Conservation (phyloP, 2,113 vertebrate genomes). For the Lophura nycthemera region DNA sequence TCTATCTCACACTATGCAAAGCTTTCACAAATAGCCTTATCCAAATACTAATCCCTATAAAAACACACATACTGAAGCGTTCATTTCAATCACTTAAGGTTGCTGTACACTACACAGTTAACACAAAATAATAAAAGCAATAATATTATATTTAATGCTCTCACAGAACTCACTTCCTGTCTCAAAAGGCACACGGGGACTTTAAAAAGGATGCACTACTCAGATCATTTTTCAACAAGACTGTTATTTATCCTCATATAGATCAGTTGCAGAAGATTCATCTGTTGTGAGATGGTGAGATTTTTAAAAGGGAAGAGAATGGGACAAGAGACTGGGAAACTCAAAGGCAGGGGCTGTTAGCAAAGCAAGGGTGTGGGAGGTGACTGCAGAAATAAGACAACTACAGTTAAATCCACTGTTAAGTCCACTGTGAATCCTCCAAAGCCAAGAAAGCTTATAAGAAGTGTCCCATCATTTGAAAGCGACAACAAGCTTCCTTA, state of each 20-base stretch:
- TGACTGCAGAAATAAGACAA: background rate
- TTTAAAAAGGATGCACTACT: background rate
- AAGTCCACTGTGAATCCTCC: background rate
- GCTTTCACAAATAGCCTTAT: background rate
- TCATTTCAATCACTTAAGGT: background rate
- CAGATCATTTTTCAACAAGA: background rate
- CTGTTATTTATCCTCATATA: accelerated
- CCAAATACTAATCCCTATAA: background rate
- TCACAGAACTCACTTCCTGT: background rate
- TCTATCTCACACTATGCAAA: background rate
- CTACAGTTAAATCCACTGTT: background rate
- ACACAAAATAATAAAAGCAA: background rate
- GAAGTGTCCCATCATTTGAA: background rate
- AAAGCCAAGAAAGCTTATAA: background rate
- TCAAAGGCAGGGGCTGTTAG: background rate
- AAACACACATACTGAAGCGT: background rate
- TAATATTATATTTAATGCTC: background rate
- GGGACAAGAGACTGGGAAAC: background rate
- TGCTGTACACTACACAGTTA: background rate
- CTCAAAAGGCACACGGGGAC: background rate
- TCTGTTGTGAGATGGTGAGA: background rate
- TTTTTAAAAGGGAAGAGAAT: background rate
- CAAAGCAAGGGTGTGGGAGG: background rate
- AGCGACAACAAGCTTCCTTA: constrained; percentile 69
- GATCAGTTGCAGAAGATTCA: background rate